Percentiles rank a stretch among this genome's conserved stretches.
phyloP scores from a whole-genome alignment of 2,797 vertebrate genomes.

The Thaleichthys pacificus region DNA sequence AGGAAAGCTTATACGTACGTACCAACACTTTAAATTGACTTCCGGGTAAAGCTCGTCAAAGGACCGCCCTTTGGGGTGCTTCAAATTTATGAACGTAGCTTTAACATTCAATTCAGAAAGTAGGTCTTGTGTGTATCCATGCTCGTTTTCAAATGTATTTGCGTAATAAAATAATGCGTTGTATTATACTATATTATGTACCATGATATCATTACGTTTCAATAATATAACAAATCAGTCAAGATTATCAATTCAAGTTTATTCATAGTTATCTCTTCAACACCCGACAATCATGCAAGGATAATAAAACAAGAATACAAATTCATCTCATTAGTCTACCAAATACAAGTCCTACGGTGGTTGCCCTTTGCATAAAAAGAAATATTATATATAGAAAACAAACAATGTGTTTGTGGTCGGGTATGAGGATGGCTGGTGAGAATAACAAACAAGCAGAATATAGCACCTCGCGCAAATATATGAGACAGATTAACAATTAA shows the following conservation, averaged over 20 bases:
- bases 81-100: not conserved
- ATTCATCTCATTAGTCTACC: constrained; percentile 43
- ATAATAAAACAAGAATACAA: constrained; percentile 58
- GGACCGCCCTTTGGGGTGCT: too few species aligned
- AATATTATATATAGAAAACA: too few species aligned
- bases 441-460: not conserved
- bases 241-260: constrained; percentile 56
- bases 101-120: not conserved
- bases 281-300: constrained; percentile 76
- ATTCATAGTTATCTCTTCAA: constrained; percentile 67
- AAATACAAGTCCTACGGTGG: not conserved
- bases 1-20: constrained; percentile 35
- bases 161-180: too few species aligned
- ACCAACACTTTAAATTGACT: not conserved
- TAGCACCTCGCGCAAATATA: not conserved
- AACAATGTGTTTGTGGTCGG: too few species aligned
- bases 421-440: too few species aligned
- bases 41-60: constrained; percentile 29
- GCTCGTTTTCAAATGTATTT: too few species aligned
- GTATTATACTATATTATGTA: too few species aligned
- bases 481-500: not conserved
- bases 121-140: too few species aligned
- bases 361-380: too few species aligned
- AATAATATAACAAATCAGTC: constrained; percentile 3
- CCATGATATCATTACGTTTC: not conserved